phyloP scores from a whole-genome alignment of 2,797 vertebrate genomes.

The Tokudaia muenninki region DNA sequence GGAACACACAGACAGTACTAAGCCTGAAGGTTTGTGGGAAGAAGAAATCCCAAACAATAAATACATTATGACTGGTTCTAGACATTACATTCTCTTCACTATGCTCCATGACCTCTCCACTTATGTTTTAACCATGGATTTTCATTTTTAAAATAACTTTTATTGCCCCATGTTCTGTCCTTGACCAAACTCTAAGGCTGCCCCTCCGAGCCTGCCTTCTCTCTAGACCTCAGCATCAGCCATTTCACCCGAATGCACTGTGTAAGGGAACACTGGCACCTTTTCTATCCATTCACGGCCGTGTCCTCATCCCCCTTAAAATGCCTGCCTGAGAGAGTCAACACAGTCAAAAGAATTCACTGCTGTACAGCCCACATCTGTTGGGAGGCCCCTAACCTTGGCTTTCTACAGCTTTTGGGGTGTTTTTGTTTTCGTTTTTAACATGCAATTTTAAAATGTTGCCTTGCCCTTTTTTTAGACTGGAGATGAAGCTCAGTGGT shows the following conservation, averaged over 20 bases:
- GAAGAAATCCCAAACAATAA: conserved; percentile 26
- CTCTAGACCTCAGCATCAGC: neutral
- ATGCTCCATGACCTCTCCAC: neutral
- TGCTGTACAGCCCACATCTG: neutral
- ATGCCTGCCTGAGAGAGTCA: neutral
- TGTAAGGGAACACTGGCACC: neutral
- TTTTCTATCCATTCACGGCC: neutral
- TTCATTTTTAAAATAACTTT: neutral
- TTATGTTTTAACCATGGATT: conserved; percentile 15
- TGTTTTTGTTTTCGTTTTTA: neutral
- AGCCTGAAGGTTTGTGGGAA: neutral
- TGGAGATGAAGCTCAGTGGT: neutral
- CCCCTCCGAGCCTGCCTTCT: neutral
- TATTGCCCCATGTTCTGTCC: neutral
- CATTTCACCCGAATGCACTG: neutral
- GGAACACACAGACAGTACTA: neutral
- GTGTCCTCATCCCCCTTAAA: neutral
- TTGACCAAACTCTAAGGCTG: neutral
- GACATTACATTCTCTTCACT: neutral
- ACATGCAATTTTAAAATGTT: neutral
- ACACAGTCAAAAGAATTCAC: neutral
- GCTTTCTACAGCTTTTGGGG: neutral
- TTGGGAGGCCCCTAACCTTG: neutral
- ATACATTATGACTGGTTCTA: neutral
- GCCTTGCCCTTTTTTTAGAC: neutral